These are phyloP conservation scores for Phaetusa simplex DNA, from an alignment of 2,113 vertebrate genomes.

Conservation along the genomic window DNA sequence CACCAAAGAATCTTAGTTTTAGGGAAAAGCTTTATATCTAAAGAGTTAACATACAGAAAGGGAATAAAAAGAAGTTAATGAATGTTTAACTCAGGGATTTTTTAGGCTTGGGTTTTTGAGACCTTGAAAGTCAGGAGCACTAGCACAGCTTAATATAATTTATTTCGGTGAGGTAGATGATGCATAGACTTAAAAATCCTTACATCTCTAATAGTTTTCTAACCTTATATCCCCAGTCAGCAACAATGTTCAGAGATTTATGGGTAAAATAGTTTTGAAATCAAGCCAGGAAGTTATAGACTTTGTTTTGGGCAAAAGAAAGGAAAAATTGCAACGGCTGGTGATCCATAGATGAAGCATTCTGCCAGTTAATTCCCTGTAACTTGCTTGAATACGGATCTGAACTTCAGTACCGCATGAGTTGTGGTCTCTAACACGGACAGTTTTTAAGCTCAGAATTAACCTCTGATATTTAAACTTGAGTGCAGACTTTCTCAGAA, in stretches of 20 bases:
- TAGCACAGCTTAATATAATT: neutral
- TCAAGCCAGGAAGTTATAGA: neutral
- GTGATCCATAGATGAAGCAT: neutral
- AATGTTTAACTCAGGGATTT: neutral
- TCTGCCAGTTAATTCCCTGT: neutral
- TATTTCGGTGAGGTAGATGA: neutral
- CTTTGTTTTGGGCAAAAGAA: neutral
- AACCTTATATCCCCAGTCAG: neutral
- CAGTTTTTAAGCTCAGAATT: neutral
- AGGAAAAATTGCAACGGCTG: neutral
- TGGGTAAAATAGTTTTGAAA: neutral
- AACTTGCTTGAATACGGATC: neutral
- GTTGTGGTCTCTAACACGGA: rapidly evolving
- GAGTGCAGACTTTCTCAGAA: neutral
- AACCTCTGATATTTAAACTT: neutral
- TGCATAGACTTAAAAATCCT: neutral
- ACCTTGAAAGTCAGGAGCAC: neutral
- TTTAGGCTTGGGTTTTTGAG: neutral
- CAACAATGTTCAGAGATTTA: neutral
- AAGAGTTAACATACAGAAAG: neutral
- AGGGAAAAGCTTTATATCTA: neutral
- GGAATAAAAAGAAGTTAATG: neutral
- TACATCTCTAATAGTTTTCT: neutral
- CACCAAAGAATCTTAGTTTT: neutral
- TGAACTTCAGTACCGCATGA: neutral